Evolutionary conservation across 2,888 invertebrate species (phyloP), one percentile per base, ranked within the genome.

Genomic region (Drosophila prolongata): DNA sequence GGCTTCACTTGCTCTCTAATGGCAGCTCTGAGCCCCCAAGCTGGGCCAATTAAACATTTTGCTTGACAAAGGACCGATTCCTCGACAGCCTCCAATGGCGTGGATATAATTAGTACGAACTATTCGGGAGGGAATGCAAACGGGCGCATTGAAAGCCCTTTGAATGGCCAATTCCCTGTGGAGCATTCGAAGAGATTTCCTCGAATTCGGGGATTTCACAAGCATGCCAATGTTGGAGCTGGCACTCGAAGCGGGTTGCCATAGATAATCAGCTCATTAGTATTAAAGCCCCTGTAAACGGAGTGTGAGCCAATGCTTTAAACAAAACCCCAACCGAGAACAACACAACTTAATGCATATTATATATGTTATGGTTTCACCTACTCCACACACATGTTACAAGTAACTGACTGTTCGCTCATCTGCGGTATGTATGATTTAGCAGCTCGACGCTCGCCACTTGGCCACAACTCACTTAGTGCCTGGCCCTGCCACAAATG

Each of bases 391-490:
- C 65, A 66, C 53, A 44, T 76, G 42, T 38, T 56, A 55, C 40
- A 37, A 44, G 42, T 46, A 55, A 46, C 40, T 67, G 47, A 43
- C 53, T 75, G 52, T 50, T 52, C 52, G 59, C 50, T 58, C 59
- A 53, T 66, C 53, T 66, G 67, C 37, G 53, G 55, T 56, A 34
- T 69, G 56, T 69, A 61, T 81, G 80, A 80, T 83, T 86, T 80
- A 76, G 54, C 65, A 72, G 72, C 65, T 71, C 67, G 74, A 80
- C 71, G 62, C 69, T 80, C 54, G 71, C 60, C 67, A 65, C 80
- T 80, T 78, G 84, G 83, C 80, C 84, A 83, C 81, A 86, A 86
- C 83, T 82, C 84, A 86, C 80, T 80, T 83, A 62, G 67, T 76
- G 78, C 65, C 49, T 44, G 52, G 80, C 60, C 47, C 72, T 80